phyloP scores from a whole-genome alignment of 2,888 invertebrate species.

The Dolichomitus sp. region DNA sequence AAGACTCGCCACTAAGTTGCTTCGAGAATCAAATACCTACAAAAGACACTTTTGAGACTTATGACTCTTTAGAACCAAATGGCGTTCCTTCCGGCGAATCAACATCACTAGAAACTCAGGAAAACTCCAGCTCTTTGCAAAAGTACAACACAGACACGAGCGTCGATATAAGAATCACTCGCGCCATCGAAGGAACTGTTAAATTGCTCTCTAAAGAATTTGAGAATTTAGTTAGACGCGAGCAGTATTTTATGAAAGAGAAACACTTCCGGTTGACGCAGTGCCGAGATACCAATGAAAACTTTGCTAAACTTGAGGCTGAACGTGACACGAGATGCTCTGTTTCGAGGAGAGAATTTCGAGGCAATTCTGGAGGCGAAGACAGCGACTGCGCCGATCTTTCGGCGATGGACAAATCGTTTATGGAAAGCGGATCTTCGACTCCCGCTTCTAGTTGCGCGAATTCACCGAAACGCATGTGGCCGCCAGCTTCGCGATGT shows the following conservation, averaged over 20 bases:
- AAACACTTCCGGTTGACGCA: constrained; percentile 73
- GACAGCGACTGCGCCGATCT: constrained; percentile 87
- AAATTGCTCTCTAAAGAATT: constrained; percentile 82
- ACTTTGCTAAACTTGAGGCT: constrained; percentile 79
- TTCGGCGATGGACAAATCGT: constrained; percentile 80
- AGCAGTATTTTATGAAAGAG: constrained; percentile 79
- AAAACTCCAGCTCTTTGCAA: constrained; percentile 24
- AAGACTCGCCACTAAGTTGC: constrained; percentile 36
- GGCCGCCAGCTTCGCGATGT: constrained; percentile 84
- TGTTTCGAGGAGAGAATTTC: constrained; percentile 85
- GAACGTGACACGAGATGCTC: constrained; percentile 77
- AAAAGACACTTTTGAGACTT: constrained; percentile 78
- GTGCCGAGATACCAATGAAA: constrained; percentile 73
- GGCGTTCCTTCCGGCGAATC: constrained; percentile 57
- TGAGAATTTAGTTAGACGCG: constrained; percentile 80
- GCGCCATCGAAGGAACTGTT: constrained; percentile 83
- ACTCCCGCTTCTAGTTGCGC: constrained; percentile 90
- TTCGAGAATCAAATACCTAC: constrained; percentile 78
- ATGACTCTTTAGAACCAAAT: constrained; percentile 79
- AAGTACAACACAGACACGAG: constrained; percentile 63
- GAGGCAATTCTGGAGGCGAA: constrained; percentile 88
- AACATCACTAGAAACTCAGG: constrained; percentile 5
- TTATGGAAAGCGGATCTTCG: constrained; percentile 87
- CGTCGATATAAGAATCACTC: constrained; percentile 79
- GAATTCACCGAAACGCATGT: constrained; percentile 89